A percentile compares a stretch with the other conserved stretches of the same genome.
These are phyloP conservation scores for Physeter macrocephalus DNA, from an alignment of 2,113 vertebrate genomes.

Conservation along the genomic window DNA sequence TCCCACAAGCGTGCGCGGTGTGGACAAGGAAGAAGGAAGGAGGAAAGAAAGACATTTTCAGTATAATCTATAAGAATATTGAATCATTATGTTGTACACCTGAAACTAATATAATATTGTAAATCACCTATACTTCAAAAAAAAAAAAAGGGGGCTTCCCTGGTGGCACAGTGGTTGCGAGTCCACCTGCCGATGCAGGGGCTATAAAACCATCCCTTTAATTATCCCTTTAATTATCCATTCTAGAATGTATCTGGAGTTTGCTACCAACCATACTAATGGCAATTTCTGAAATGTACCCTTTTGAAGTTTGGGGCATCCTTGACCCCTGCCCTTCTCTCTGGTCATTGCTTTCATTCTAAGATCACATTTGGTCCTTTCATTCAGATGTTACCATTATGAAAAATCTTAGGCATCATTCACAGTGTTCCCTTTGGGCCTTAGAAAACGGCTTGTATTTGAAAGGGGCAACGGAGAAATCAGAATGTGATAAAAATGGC, in stretches of 20 bases:
- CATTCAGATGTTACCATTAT: not conserved
- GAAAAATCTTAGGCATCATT: not conserved
- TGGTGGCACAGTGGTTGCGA: too few species aligned
- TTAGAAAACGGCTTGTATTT: not conserved
- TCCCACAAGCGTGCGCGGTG: too few species aligned
- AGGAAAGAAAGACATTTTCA: not conserved
- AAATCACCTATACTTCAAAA: not conserved
- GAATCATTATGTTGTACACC: not conserved
- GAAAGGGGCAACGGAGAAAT: not conserved
- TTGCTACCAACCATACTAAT: not conserved
- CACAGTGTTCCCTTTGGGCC: not conserved
- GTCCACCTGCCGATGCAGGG: too few species aligned
- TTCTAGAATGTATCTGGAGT: not conserved
- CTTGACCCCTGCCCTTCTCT: not conserved
- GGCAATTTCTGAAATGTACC: not conserved
- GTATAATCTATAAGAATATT: not conserved
- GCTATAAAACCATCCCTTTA: not conserved
- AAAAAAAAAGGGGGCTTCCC: too few species aligned
- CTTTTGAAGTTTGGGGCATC: not conserved
- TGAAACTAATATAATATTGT: not conserved
- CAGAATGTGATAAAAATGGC: not conserved
- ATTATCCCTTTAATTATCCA: too few species aligned
- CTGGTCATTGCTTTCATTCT: not conserved
- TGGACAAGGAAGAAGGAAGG: too few species aligned
- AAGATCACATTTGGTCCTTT: not conserved